These are phyloP conservation scores for Prinia subflava DNA, from an alignment of 2,113 vertebrate genomes.

Conservation along the genomic window DNA sequence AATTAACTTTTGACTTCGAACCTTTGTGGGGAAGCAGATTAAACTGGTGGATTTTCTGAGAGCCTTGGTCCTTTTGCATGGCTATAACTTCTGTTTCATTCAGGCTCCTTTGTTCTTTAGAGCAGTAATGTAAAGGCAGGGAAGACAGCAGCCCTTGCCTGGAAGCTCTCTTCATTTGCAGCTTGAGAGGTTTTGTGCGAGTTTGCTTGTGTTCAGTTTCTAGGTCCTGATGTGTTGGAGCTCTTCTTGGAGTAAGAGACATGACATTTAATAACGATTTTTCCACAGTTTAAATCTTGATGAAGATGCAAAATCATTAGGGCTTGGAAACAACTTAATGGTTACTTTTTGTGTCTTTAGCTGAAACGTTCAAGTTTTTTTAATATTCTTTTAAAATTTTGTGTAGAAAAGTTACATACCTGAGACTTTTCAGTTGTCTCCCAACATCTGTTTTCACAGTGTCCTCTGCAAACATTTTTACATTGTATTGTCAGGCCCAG, in stretches of 20 bases:
- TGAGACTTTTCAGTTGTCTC: not conserved
- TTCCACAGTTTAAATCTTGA: not conserved
- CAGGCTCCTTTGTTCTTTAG: not conserved
- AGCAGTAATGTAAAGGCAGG: not conserved
- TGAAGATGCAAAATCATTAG: not conserved
- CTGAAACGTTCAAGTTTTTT: not conserved
- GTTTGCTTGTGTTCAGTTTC: not conserved
- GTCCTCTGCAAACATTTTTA: not conserved
- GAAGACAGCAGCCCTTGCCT: not conserved
- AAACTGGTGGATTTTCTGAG: not conserved
- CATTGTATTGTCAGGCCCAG: not conserved
- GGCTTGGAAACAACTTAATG: not conserved
- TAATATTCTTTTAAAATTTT: not conserved
- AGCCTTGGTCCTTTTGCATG: not conserved
- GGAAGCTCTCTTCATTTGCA: not conserved
- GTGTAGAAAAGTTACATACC: not conserved
- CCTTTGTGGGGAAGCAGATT: not conserved
- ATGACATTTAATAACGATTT: not conserved
- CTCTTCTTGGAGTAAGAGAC: not conserved
- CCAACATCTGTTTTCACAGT: not conserved
- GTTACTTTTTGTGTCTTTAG: not conserved
- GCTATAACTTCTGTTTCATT: not conserved
- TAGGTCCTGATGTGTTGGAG: not conserved
- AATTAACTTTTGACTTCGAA: not conserved
- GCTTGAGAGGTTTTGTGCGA: fast-evolving